Conservation (phyloP, 2,888 invertebrate species). For the Acanthoscelides obtectus region DNA sequence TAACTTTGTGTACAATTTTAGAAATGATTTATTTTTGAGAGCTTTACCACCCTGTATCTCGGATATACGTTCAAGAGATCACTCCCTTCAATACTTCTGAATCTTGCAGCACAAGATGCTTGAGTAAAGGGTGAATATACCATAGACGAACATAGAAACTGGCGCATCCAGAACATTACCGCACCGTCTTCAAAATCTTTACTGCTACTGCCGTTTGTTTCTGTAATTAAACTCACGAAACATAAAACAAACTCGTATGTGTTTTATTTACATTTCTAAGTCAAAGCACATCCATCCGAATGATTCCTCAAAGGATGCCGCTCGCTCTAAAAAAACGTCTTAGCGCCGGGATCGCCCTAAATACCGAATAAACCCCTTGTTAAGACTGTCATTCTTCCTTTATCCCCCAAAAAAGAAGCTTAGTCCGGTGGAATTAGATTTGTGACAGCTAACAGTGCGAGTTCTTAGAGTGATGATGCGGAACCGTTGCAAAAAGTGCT, state of each 20-base stretch:
- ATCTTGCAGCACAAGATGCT: too few relatives aligned
- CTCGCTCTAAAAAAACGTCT: neutral
- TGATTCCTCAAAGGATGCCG: neutral
- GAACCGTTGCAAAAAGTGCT: too few relatives aligned
- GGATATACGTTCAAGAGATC: too few relatives aligned
- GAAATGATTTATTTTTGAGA: too few relatives aligned
- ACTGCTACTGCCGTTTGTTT: neutral
- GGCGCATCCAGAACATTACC: too few relatives aligned
- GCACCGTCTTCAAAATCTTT: too few relatives aligned
- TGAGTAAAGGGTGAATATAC: too few relatives aligned
- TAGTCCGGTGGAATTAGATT: neutral
- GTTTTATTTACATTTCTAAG: neutral
- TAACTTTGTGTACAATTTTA: too few relatives aligned
- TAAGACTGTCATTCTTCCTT: neutral
- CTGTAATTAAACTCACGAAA: neutral
- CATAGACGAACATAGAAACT: too few relatives aligned
- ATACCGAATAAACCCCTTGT: neutral
- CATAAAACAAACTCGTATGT: neutral
- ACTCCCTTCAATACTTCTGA: too few relatives aligned
- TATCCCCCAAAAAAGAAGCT: neutral
- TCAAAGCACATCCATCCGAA: neutral
- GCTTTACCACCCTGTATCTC: too few relatives aligned
- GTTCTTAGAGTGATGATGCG: too few relatives aligned
- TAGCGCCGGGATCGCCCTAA: neutral
- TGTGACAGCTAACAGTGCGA: neutral